Evolutionary conservation across 1,140 invertebrate species (phyloP), one percentile per base, ranked within the genome.

Genomic region (Nebria ingens): DNA sequence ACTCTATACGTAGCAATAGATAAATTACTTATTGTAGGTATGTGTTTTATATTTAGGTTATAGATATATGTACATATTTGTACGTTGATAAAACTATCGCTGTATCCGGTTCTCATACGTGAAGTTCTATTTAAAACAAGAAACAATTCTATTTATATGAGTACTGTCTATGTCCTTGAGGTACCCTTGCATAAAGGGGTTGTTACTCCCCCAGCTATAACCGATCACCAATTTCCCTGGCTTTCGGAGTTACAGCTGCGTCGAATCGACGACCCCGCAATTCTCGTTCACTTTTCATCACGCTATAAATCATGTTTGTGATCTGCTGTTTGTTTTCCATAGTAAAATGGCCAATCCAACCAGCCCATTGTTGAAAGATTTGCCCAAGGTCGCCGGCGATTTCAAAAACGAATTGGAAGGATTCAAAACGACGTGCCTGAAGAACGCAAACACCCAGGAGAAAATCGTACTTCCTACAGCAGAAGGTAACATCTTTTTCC

Each of bases 381-480:
- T 93, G 53, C 91, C 90, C 56, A 92, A 92, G 78, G 89, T 94
- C 54, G 86, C 86, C 54, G 77, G 81, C 29, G 87, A 90, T 69
- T 77, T 95, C 51, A 94, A 93, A 72, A 88, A 81, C 68, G 86
- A 94, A 73, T 74, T 93, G 61, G 89, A 93, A 71, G 81, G 82
- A 9, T 94, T 94, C 76, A 89, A 91, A 65, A 77, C 83, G 15
- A 84, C 84, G 56, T 82, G 83, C 59, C 80, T 95, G 70, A 91
- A 91, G 68, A 86, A 90, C 62, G 85, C 89, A 4, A 81, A 84
- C 58, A 93, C 89, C 45, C 80, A 86, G 57, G 91, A 93, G 67
- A 94, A 93, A 69, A 89, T 86, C 53, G 79, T 89, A 58, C 75
- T 95, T 56, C 92, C 92, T 51, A 89, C 89, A 21, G 88, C 87